Base-by-base conservation (phyloP, 2,113 vertebrate genomes). In the Apteryx owenii region DNA sequence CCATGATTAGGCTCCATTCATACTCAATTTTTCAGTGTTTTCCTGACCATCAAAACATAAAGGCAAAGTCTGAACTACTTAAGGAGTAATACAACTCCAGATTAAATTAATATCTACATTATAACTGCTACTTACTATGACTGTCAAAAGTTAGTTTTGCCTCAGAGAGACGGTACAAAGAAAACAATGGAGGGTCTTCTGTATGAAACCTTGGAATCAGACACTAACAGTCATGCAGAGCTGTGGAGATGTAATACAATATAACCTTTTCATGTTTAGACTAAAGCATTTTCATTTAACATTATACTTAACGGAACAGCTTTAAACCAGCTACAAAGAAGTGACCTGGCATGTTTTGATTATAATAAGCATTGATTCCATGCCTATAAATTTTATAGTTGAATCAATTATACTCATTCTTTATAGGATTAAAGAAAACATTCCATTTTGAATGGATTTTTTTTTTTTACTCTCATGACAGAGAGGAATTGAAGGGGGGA, bases 321-420 rank as follows among this genome's bases (percentile, higher is more conserved):
- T 96, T 97, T 96, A 96, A 98, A 95, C 81, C 95, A 94, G 97
- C 50, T 76, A 95, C 97, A 93, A 90, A 97, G 97, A 96, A 98
- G 97, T 91, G 97, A 98, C 94, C 96, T 77, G 89, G 96, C 91
- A 95, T 98, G 97, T 98, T 98, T 97, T 97, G 98, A 97, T 97
- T 98, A 79, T 72, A 97, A 92, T 93, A 93, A 97, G 91, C 95
- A 96, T 96, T 95, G 94, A 97, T 96, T 97, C 98, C 95, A 86
- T 94, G 95, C 91, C 93, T 97, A 93, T 64, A 89, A 91, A 97
- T 98, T 98, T 97, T 97, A 96, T 93, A 85, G 93, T 96, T 97
- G 92, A 92, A 97, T 98, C 97, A 97, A 94, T 98, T 97, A 97
- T 95, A 95, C 88, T 95, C 46, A 22, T 96, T 97, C 96, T 96